These are phyloP conservation scores for Epinephelus moara DNA, from an alignment of 2,113 vertebrate genomes.

Conservation along the genomic window DNA sequence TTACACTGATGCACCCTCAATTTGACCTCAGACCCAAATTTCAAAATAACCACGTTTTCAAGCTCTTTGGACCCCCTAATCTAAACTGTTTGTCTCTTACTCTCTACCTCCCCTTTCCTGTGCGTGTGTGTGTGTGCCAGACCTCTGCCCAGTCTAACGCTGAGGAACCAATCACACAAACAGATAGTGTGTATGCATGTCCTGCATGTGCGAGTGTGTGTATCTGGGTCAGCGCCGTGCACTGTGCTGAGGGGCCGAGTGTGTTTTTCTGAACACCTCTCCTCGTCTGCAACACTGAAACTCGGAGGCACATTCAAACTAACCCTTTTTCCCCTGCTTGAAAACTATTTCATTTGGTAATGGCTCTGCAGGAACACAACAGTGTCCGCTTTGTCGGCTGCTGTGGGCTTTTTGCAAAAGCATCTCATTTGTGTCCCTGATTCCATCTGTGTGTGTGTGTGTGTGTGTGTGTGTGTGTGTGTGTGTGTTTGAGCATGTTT, in stretches of 20 bases:
- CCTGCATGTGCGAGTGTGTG: slow-evolving; percentile 26
- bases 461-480: no score
- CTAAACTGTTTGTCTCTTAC: slow-evolving; percentile 33
- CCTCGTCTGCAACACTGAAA: slow-evolving; percentile 16
- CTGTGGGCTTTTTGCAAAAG: slow-evolving; percentile 13
- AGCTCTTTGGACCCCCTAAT: slow-evolving; percentile 56
- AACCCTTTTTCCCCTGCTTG: slow-evolving; percentile 12
- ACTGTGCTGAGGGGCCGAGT: slow-evolving; percentile 8
- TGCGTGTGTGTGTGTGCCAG: background rate
- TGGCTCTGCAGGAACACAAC: slow-evolving; percentile 12
- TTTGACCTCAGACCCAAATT: slow-evolving; percentile 19
- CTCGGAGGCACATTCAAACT: slow-evolving; percentile 19
- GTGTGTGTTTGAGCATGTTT: background rate
- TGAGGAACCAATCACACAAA: slow-evolving; percentile 49
- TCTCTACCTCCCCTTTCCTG: background rate
- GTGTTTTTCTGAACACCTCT: slow-evolving; percentile 25
- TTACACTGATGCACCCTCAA: background rate
- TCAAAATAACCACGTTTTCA: slow-evolving; percentile 16
- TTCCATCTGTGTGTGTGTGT: background rate
- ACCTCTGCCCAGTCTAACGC: background rate
- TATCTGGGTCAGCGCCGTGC: slow-evolving; percentile 66
- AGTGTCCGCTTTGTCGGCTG: slow-evolving; percentile 17
- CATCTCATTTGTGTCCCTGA: background rate
- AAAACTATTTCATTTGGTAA: slow-evolving; percentile 26
- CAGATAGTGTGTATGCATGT: slow-evolving; percentile 52